These are phyloP conservation scores for Zeus faber DNA, from an alignment of 2,113 vertebrate species.

Conservation along the genomic window DNA sequence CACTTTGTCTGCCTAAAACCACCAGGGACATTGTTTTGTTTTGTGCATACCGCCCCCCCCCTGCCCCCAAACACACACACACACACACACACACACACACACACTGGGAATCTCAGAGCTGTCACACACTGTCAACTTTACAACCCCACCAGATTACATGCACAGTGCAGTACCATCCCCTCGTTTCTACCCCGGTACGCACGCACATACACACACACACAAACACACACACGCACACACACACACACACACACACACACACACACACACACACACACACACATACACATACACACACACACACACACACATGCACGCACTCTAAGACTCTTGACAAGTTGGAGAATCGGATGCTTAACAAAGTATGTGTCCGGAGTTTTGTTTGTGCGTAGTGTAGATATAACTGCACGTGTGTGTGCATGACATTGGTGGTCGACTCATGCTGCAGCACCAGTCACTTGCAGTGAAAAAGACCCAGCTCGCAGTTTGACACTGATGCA, in stretches of 20 bases:
- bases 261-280: slow-evolving; percentile 1
- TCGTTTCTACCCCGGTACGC: background rate
- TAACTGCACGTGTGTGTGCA: slow-evolving; percentile 35
- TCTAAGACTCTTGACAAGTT: background rate
- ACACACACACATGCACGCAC: background rate
- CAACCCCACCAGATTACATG: slow-evolving; percentile 33
- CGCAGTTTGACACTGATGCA: no score
- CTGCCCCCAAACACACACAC: no score
- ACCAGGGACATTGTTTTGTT: slow-evolving; percentile 74
- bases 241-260: slow-evolving; percentile 32
- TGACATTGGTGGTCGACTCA: no score
- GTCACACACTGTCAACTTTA: slow-evolving; percentile 62
- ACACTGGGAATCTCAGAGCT: slow-evolving; percentile 55
- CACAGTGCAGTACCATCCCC: background rate
- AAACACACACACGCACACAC: slow-evolving; percentile 9
- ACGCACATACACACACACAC: slow-evolving; percentile 12
- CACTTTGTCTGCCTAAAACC: slow-evolving; percentile 49
- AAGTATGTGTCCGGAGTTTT: slow-evolving; percentile 37
- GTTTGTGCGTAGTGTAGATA: slow-evolving; percentile 21
- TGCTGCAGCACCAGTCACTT: no score
- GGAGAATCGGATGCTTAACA: slow-evolving; percentile 37
- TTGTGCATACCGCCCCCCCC: slow-evolving; percentile 48
- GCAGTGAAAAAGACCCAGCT: no score
- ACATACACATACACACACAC: slow-evolving; percentile 4
- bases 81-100: background rate